Base-by-base conservation (phyloP, 2,797 vertebrate genomes). In the Danio albolineatus region DNA sequence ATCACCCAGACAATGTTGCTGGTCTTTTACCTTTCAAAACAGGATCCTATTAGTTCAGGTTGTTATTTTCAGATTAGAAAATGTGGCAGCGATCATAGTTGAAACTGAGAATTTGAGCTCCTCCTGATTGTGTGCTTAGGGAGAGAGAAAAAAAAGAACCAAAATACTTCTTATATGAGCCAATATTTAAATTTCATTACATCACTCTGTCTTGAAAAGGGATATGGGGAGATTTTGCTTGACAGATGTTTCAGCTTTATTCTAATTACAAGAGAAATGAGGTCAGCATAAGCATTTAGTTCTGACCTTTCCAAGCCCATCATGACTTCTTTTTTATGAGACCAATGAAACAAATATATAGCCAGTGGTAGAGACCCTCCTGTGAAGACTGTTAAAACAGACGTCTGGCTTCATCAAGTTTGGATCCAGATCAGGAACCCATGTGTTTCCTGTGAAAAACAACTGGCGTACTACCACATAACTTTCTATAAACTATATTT, bases 291-390 rank as follows among this genome's bases (percentile, higher is more conserved):
- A 75, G 17, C 8, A 61, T 61, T 70, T 49, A 59, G 6, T n/a
- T n/a, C 13, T 81, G 78, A 81, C 49, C 73, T 83, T 83, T 64
- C 66, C 54, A 59, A 46, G 43, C 38, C 59, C 38, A 61, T 59
- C 46, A 72, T 1, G 36, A 36, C 76, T 66, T 41, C 14, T 61
- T 69, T 78, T 70, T 49, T 49, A 36, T 10, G 17, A 14, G 43
- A 49, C 28, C 43, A 46, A 49, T 70, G 13, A 60, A 48, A 6
- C 12, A 43, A 41, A 60, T 60, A 41, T 48, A 77, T 41, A 28
- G 17, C 17, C 9, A 53, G 59, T 61, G 12, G n/a, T 54, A 21
- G 3, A 59, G 6, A 44, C 36, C 19, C 14, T 76, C 39, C 19
- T 13, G 3, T 53, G 6, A 53, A 54, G 60, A 21, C 2, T 0